phyloP scores from a whole-genome alignment of 2,113 vertebrate genomes.

The Proteles cristata region DNA sequence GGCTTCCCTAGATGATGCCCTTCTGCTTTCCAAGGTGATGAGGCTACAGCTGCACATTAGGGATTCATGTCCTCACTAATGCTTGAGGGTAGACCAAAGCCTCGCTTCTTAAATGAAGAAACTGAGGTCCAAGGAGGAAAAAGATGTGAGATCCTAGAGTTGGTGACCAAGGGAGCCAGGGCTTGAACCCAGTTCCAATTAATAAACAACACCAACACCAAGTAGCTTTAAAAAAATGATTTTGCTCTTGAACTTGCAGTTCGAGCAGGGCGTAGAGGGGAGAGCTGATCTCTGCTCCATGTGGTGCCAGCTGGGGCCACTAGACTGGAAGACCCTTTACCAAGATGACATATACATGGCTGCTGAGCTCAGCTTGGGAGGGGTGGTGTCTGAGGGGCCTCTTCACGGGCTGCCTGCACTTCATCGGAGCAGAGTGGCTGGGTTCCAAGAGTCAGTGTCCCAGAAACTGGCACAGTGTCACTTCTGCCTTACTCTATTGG shows the following conservation, averaged over 20 bases:
- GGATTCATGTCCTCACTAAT: too few species aligned
- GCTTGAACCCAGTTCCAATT: not conserved
- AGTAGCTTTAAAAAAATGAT: not conserved
- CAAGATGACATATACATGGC: accelerated
- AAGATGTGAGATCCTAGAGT: not conserved
- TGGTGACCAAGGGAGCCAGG: not conserved
- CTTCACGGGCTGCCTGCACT: not conserved
- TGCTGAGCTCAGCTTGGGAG: not conserved
- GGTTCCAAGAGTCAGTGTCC: not conserved
- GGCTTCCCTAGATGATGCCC: not conserved
- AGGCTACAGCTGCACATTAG: not conserved
- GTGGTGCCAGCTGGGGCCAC: not conserved
- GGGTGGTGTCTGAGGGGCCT: not conserved
- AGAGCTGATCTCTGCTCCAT: not conserved
- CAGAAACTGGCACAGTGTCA: not conserved
- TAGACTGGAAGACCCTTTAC: not conserved
- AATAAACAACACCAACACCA: not conserved
- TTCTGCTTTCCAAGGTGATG: not conserved
- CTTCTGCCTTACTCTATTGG: not conserved
- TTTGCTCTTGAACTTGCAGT: not conserved
- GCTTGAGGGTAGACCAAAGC: not conserved
- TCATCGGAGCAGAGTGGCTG: not conserved
- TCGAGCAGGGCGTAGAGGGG: not conserved
- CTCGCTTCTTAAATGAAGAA: not conserved
- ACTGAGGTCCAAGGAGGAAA: not conserved